Base-by-base conservation (phyloP, 2,113 vertebrate genomes). In the Pungitius pungitius region DNA sequence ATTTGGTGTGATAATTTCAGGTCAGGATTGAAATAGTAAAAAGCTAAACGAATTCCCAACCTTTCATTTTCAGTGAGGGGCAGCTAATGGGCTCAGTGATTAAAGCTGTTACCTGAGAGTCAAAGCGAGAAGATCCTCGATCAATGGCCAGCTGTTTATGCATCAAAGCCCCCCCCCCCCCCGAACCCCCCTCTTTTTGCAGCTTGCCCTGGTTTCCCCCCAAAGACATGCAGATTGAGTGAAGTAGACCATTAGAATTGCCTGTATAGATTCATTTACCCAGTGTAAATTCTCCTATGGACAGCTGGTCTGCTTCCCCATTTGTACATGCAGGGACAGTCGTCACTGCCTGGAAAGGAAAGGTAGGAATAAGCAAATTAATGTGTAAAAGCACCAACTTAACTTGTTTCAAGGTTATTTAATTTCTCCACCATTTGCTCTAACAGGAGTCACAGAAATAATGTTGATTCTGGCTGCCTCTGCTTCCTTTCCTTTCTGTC, bases 391-490 rank as follows among this genome's bases (percentile, higher is more conserved):
- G 67, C 74, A 69, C 35, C 40, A n/a, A 24, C 69, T 55, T 62
- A 71, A 47, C 75, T 55, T 68, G 75, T 74, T 74, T 22, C 77
- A 81, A 89, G 84, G 84, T 88, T 81, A 78, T 85, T 85, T 57
- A 78, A 61, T 85, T 67, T 75, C 33, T 64, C 73, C 47, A 70
- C 83, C 72, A 70, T 79, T 86, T 72, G 2, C 0, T 75, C 65
- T 79, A 75, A 51, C 51, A 76, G 52, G 11, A 77, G 47, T 66
- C 33, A 35, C 17, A 64, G 26, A 69, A 81, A 76, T 62, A 17
- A 26, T 69, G 72, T 61, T 81, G 37, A 68, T 55, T 80, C 59
- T 80, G 61, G 49, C 76, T 66, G 60, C 30, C 68, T 52, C 69
- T 56, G 54, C 30, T 39, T 37, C 75, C 66, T 63, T 12, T 61